Conservation (phyloP, 2,797 vertebrate species). For the Leucoraja ocellata region DNA sequence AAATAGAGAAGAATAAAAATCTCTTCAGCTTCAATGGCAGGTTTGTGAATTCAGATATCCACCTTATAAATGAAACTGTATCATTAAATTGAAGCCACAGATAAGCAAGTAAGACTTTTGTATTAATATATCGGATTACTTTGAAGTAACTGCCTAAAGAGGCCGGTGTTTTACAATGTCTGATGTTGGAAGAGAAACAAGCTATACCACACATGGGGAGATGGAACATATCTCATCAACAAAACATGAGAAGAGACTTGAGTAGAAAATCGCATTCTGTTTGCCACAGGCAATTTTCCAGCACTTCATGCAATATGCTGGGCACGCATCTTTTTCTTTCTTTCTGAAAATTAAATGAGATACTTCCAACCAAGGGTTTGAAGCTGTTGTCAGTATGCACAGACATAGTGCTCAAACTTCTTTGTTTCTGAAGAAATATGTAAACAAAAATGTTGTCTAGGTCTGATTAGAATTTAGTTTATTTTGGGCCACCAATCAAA, state of each 20-base stretch:
- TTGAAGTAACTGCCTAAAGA: slow-evolving; percentile 55
- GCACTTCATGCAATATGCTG: slow-evolving; percentile 52
- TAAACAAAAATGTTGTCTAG: slow-evolving; percentile 23
- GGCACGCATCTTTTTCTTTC: slow-evolving; percentile 49
- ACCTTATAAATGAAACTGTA: background rate
- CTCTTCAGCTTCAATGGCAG: background rate
- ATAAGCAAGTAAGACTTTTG: slow-evolving; percentile 44
- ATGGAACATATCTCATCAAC: slow-evolving; percentile 53
- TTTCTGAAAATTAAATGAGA: slow-evolving; percentile 36
- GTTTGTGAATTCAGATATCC: slow-evolving; percentile 13
- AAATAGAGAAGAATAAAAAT: background rate
- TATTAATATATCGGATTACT: slow-evolving; percentile 47
- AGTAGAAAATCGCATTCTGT: slow-evolving; percentile 61
- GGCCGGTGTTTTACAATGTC: slow-evolving; percentile 46
- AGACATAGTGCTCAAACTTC: background rate
- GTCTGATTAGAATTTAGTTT: slow-evolving; percentile 30
- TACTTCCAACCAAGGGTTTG: slow-evolving; percentile 23
- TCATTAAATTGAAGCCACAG: background rate
- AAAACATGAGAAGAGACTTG: slow-evolving; percentile 60
- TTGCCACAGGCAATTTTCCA: slow-evolving; percentile 56
- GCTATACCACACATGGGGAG: slow-evolving; percentile 52
- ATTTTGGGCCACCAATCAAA: background rate
- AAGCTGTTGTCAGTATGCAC: slow-evolving; percentile 4
- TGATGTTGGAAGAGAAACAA: slow-evolving; percentile 55
- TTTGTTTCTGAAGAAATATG: slow-evolving; percentile 35